Base-by-base conservation (phyloP, 2,113 vertebrate genomes). In the Pseudopodoces humilis region DNA sequence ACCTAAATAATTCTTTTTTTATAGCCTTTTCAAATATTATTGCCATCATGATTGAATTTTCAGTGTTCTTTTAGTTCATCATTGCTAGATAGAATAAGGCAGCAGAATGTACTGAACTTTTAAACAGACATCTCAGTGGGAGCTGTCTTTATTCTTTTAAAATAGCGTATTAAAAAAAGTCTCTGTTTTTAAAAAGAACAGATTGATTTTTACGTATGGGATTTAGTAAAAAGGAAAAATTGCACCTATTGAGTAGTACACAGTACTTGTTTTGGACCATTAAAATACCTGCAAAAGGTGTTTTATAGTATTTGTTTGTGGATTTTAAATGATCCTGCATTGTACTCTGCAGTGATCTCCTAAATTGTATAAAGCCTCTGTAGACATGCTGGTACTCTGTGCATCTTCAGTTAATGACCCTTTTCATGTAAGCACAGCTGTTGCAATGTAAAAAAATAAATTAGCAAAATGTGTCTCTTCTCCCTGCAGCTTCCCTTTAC, bases 391-490 rank as follows among this genome's bases (percentile, higher is more conserved):
- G 94, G n/a, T 93, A 44, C 59, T 70, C 68, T 1, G 85, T 69
- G 92, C 67, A 63, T 91, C 95, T 92, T 93, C 80, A 78, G 75
- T 95, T 96, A 97, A 95, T 94, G 93, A 93, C 88, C 90, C 94
- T 96, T 96, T 96, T 96, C 92, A 83, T 94, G 85, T 92, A 95
- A 96, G 93, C 96, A 86, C 94, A 95, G 95, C 85, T 96, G 94
- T 95, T 97, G 78, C 90, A 85, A 70, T 52, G 87, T 80, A 62
- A 88, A 93, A 94, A 94, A 93, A 84, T 69, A 95, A 95, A 95
- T 88, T 85, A 97, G 85, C 82, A 80, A 88, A 92, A 83, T 83
- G 68, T 70, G 90, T 55, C 60, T 78, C 85, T 71, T 67, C 68
- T 93, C 78, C 80, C 84, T 67, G 59, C 59, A 25, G 74, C 75